Evolutionary conservation across 1,140 invertebrate genomes (phyloP), one percentile per base, ranked within the genome.

Genomic region (Callitettix versicolor): DNA sequence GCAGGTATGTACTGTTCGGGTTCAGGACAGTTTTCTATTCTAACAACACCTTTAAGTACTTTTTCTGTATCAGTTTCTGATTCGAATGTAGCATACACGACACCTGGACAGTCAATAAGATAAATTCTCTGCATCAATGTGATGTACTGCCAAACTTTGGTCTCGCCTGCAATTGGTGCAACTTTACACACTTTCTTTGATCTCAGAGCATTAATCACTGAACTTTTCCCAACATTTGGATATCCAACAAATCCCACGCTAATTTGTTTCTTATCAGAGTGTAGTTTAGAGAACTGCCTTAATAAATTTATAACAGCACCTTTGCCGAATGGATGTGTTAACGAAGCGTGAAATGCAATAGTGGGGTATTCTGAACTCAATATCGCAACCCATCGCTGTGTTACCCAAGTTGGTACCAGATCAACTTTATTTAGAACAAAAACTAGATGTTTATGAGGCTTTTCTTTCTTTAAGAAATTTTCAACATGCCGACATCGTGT

Each of bases 111-210:
- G 77, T 99, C 97, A 60, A 99, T 98, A 3, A 99, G 72, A 67
- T 91, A 99, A 64, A 99, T 98, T 60, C 89, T 78, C 60, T 85
- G 84, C 95, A 99, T 99, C 21, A 99, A 70, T 0, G 95, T 97
- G 46, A 99, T 95, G 67, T 99, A 99, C 68, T 99, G 97, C 97
- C 97, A 99, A 1, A 95, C 91, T 79, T 99, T 99, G 0, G 97
- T 99, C 76, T 99, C 96, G 6, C 97, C 97, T 59, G 97, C 95
- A 65, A 99, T 92, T 6, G 97, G 97, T 11, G 97, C 96, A 2
- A 98, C 94, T 71, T 98, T 99, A 69, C 96, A 98, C 1, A 96
- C 92, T 71, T 95, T 95, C 66, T 96, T 95, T 1, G 88, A 85
- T 57, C 89, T 78, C 24, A 99, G 68, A 0, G 96, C 93, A 70